A percentile compares a stretch with the other conserved stretches of the same genome.
Evolutionary conservation across 2,113 vertebrate genomes (phyloP).

Genomic region (Sula dactylatra): DNA sequence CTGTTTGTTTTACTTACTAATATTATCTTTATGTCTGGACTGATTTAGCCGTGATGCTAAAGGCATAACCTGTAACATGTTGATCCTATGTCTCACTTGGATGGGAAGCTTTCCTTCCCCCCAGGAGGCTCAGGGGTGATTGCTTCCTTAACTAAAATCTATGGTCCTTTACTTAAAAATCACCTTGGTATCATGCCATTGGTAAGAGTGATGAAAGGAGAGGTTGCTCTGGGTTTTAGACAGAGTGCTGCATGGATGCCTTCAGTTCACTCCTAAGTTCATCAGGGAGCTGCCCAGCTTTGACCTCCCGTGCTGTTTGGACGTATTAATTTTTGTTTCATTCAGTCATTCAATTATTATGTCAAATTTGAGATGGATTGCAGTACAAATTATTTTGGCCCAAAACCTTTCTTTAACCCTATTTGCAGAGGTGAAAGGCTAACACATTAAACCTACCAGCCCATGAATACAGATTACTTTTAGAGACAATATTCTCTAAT

Average conservation of each 20-base stretch:
- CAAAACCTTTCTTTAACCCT: conserved; percentile 19
- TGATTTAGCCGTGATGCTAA: not conserved
- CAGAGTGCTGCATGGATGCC: not conserved
- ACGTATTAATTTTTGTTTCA: not conserved
- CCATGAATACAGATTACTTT: not conserved
- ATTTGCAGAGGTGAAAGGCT: conserved; percentile 23
- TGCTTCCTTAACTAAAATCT: not conserved
- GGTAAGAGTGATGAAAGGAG: not conserved
- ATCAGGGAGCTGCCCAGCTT: not conserved
- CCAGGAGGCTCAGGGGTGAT: not conserved
- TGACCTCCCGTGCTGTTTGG: not conserved
- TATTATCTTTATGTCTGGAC: not conserved
- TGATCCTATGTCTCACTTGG: not conserved
- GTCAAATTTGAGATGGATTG: conserved; percentile 2
- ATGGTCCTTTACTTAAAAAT: not conserved
- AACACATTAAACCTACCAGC: not conserved
- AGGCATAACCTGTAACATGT: not conserved
- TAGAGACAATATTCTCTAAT: not conserved
- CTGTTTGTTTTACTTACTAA: not conserved
- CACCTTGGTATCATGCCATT: not conserved
- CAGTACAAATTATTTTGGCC: conserved; percentile 7
- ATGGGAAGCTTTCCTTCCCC: not conserved
- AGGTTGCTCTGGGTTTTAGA: not conserved
- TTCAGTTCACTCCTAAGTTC: not conserved
- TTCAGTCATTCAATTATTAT: not conserved